These are phyloP conservation scores for Uropetala carovei DNA, from an alignment of 2,888 invertebrate genomes.

Conservation along the genomic window DNA sequence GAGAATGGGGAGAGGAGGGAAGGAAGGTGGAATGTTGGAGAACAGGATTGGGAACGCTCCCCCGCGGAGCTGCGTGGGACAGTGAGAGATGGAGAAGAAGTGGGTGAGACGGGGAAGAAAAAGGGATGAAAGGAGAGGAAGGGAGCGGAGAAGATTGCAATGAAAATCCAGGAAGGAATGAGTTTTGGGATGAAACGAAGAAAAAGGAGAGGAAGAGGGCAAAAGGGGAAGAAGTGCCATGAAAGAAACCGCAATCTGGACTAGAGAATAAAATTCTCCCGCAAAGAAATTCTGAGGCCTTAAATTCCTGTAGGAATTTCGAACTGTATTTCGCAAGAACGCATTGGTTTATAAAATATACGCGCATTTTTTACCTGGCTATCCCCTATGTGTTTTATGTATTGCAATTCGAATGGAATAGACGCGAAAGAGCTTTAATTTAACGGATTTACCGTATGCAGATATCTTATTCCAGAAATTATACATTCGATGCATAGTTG, in stretches of 20 bases:
- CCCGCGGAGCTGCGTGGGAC: too few relatives aligned
- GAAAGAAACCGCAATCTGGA: not conserved
- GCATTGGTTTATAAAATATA: too few relatives aligned
- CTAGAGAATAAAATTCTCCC: constrained; percentile 11
- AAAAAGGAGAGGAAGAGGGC: not conserved
- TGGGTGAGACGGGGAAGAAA: not conserved
- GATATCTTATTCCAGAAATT: too few relatives aligned
- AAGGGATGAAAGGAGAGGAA: not conserved
- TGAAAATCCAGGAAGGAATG: constrained; percentile 37
- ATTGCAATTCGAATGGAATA: not conserved
- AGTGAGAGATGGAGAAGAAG: not conserved
- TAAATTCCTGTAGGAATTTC: too few relatives aligned
- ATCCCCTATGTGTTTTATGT: not conserved
- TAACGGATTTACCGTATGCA: too few relatives aligned
- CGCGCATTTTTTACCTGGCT: too few relatives aligned
- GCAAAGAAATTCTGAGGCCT: not conserved
- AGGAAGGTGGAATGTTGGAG: not conserved
- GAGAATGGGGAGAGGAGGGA: not conserved
- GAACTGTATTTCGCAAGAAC: too few relatives aligned
- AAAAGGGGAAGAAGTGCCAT: not conserved
- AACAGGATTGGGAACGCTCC: too few relatives aligned
- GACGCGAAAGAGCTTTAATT: not conserved
- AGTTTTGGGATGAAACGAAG: not conserved
- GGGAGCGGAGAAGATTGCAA: not conserved
- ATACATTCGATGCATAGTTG: too few relatives aligned